These are phyloP conservation scores for Steinernema scapterisci DNA, from an alignment of 2,888 invertebrate genomes.

Conservation along the genomic window DNA sequence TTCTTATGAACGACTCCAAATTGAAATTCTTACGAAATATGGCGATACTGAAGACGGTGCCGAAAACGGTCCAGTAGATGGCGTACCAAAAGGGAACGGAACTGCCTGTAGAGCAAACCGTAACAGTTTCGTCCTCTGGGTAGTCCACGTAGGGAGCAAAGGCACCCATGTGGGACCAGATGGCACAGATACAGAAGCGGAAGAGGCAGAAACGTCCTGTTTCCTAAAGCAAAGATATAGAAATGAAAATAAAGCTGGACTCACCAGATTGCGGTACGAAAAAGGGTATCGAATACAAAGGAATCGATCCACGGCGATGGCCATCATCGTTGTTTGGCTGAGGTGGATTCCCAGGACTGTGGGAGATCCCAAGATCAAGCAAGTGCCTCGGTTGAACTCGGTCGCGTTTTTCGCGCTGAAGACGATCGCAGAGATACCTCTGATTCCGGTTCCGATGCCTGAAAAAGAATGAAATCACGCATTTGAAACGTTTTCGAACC, in stretches of 20 bases:
- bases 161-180: background rate
- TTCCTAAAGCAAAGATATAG: background rate
- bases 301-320: conserved; percentile 12
- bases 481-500: background rate
- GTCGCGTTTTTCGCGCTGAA: background rate
- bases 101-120: background rate
- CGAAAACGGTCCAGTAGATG: conserved; percentile 23
- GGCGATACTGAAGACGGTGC: background rate
- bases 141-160: background rate
- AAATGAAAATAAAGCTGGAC: background rate
- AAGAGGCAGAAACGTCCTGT: conserved; percentile 13
- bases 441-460: conserved; percentile 4
- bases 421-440: background rate
- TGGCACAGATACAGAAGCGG: conserved; percentile 20
- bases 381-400: background rate
- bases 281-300: conserved; percentile 4
- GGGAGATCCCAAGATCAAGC: background rate
- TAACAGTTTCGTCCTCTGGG: background rate
- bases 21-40: background rate
- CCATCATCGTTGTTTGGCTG: conserved; percentile 29
- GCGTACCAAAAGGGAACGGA: conserved; percentile 23
- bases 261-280: conserved; percentile 6
- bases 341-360: conserved; percentile 24
- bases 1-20: background rate
- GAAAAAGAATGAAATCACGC: background rate